Conservation (phyloP, 1,140 invertebrate genomes). For the Micrasema longulum region DNA sequence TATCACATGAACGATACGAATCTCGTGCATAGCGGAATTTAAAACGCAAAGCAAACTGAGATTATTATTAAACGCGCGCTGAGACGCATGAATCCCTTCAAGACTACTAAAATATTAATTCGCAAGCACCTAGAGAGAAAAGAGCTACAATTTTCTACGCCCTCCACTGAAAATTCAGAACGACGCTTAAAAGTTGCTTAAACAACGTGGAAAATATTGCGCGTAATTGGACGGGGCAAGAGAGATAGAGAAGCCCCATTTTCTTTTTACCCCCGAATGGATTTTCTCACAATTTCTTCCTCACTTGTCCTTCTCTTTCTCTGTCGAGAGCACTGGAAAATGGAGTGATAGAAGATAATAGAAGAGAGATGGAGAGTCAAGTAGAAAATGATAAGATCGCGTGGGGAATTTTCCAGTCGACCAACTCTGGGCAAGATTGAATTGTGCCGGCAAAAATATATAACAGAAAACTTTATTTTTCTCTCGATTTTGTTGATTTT, state of each 20-base stretch:
- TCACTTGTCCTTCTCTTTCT: slow-evolving; percentile 30
- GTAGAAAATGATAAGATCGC: slow-evolving; percentile 47
- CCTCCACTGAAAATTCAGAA: slow-evolving; percentile 21
- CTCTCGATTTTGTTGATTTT: slow-evolving; percentile 30
- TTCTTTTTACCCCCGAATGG: slow-evolving; percentile 25
- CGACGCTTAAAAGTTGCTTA: slow-evolving; percentile 48
- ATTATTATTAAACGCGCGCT: slow-evolving; percentile 36
- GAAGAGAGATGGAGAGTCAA: slow-evolving; percentile 39
- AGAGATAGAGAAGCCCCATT: slow-evolving; percentile 34
- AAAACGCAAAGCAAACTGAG: slow-evolving; percentile 14
- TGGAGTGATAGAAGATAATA: slow-evolving; percentile 47
- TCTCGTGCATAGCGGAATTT: slow-evolving; percentile 8
- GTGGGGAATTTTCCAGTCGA: slow-evolving; percentile 50
- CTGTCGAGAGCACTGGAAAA: slow-evolving; percentile 33
- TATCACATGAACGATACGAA: slow-evolving; percentile 23
- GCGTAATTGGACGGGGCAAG: slow-evolving; percentile 50
- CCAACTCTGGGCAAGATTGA: slow-evolving; percentile 38
- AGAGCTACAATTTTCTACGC: slow-evolving; percentile 14
- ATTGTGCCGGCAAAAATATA: slow-evolving; percentile 37
- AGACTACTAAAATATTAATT: slow-evolving; percentile 49
- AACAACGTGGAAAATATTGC: slow-evolving; percentile 52
- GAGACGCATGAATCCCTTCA: slow-evolving; percentile 47
- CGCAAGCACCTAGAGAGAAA: slow-evolving; percentile 22
- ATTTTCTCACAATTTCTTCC: slow-evolving; percentile 36
- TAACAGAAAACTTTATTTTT: slow-evolving; percentile 39